These are phyloP conservation scores for Sphecodes monilicornis DNA, from an alignment of 2,888 invertebrate genomes.

Conservation along the genomic window DNA sequence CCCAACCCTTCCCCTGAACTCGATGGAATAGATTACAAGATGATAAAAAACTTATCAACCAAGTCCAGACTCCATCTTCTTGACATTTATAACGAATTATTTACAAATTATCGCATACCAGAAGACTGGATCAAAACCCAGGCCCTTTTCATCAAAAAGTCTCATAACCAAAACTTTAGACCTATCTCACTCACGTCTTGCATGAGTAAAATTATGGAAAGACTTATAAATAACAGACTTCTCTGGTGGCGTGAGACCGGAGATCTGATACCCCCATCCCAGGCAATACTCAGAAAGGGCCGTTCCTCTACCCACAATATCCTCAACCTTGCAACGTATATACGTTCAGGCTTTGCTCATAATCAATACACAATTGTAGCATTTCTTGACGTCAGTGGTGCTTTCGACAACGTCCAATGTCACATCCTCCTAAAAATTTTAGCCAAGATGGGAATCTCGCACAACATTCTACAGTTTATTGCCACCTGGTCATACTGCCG, in stretches of 20 bases:
- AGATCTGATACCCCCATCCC: not conserved
- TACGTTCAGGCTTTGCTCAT: not conserved
- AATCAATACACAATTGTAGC: not conserved
- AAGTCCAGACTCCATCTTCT: not conserved
- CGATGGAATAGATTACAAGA: not conserved
- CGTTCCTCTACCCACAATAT: conserved; percentile 23
- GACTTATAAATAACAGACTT: not conserved
- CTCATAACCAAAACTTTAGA: not conserved
- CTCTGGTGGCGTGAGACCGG: conserved; percentile 14
- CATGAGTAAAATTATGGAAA: conserved; percentile 6
- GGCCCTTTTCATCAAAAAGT: conserved; percentile 5
- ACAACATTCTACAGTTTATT: not conserved
- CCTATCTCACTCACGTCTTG: conserved; percentile 17
- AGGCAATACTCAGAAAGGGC: conserved; percentile 16
- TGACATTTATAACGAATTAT: conserved; percentile 23
- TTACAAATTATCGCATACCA: not conserved
- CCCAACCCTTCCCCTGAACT: not conserved
- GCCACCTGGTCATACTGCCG: not conserved
- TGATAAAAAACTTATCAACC: not conserved
- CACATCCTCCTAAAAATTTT: not conserved
- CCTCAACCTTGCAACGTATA: not conserved
- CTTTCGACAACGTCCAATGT: conserved; percentile 14
- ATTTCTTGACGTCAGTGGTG: conserved; percentile 15
- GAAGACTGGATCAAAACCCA: conserved; percentile 2
- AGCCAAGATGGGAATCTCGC: not conserved